phyloP scores from a whole-genome alignment of 2,113 vertebrate species.

The Microcebus griseorufus region DNA sequence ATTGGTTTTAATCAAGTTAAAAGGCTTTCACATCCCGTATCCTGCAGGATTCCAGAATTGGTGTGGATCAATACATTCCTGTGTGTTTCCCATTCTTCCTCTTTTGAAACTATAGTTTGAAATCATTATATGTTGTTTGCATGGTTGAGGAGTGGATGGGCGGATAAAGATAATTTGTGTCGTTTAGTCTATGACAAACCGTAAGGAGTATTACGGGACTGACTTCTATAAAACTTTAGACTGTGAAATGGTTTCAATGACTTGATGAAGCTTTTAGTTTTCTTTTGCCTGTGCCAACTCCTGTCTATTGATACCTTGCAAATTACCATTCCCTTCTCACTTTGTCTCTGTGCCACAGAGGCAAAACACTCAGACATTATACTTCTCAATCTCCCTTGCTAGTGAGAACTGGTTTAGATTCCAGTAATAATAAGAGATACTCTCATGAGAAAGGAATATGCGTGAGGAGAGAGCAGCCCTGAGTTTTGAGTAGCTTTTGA shows the following conservation, averaged over 20 bases:
- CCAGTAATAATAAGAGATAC: not conserved
- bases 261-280: not conserved
- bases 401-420: not conserved
- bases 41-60: not conserved
- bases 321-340: not conserved
- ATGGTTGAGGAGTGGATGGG: not conserved
- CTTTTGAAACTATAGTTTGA: not conserved
- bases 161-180: not conserved
- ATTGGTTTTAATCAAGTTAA: not conserved
- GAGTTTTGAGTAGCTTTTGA: not conserved
- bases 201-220: not conserved
- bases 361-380: not conserved
- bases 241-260: not conserved
- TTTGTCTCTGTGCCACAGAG: not conserved
- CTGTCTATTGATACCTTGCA: not conserved
- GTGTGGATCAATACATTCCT: not conserved
- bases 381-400: not conserved
- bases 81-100: not conserved
- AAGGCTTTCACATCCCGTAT: not conserved
- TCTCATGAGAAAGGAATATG: not conserved
- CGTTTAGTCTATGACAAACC: not conserved
- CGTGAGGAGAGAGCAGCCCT: not conserved
- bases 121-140: not conserved
- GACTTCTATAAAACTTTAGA: not conserved
- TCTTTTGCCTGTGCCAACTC: not conserved